Base-by-base conservation (phyloP, 1,140 invertebrate genomes). In the Medauroidea extradentata region DNA sequence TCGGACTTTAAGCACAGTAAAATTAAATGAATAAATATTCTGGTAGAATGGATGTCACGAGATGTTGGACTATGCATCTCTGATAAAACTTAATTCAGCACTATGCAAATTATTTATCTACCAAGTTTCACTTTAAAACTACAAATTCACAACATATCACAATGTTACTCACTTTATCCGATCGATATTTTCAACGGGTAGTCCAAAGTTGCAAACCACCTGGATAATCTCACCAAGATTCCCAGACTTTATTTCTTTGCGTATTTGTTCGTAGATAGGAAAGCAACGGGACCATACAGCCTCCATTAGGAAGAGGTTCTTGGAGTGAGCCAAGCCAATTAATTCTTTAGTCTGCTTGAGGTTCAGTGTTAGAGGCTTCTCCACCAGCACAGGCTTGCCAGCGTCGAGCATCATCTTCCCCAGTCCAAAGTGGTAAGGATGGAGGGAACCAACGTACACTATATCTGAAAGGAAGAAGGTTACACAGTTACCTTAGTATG, bases 281-380 rank as follows among this genome's bases (percentile, higher is more conserved):
- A 92, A 87, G 67, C 83, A 93, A 24, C 91, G 78, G 27, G 86
- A 88, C 91, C 92, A 95, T 34, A 93, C 79, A 13, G 83, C 91
- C 79, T 93, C 91, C 88, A 93, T 91, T 0, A 94, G 69, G 68
- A 94, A 91, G 0, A 89, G 67, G 5, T 86, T 83, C 68, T 86
- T 86, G 3, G 72, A 67, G 59, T 74, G 78, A 0, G 88, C 86
- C 38, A 71, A 59, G 1, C 79, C 71, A 0, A 89, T 71, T 18
- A 91, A 65, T 61, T 81, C 79, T 52, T 76, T 73, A 0, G 83
- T 79, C 73, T 90, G 81, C 62, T 85, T 84, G 16, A 77, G 69
- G 68, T 88, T 91, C 69, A 93, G 70, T 19, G 85, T 86, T 49
- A 94, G 70, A 1, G 91, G 89, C 73, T 94, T 95, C 71, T 95